Evolutionary conservation across 2,797 vertebrate species (phyloP), one percentile per base, ranked within the genome.

Genomic region (Uromys caudimaculatus): DNA sequence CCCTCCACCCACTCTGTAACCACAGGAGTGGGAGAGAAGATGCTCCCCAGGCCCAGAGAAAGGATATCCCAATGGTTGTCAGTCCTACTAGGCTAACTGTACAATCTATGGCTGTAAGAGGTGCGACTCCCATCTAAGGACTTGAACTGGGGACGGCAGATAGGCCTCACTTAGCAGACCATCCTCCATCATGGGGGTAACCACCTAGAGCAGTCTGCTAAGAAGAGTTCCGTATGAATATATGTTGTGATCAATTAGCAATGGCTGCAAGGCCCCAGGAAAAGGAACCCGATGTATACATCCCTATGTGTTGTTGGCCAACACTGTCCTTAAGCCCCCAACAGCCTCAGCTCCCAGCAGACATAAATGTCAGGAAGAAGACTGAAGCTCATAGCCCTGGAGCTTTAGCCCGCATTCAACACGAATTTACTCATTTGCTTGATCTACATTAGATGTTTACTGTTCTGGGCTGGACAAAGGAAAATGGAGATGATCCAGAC

Each of bases 81-180:
- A 64, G 69, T 81, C 23, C 69, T 56, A 79, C 21, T 62, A 58
- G 75, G 71, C 76, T 85, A 41, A 91, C 2, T 35, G 23, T 86
- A n/a, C 47, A 92, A 75, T 44, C 67, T 88, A 60, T 29, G 35
- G 24, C 67, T 95, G 96, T 92, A 35, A 77, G 44, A 95, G 35
- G 35, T 10, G 27, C 47, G 85, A 23, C 60, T 89, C 56, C 88
- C 21, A 64, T 1, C 13, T 76, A 60, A 67, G 69, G 47, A 32
- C 79, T 91, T 93, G 84, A 89, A 79, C 21, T 60, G 95, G 67
- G 21, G 21, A 91, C 1, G 38, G 41, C 24, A 95, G 95, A 52
- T 3, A 83, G 23, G 38, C 56, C 95, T 93, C 64, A 69, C 32
- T 88, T 78, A 93, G 83, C 95, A 73, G 76, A 92, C 13, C 84